A percentile compares a stretch with the other conserved stretches of the same genome.
Evolutionary conservation across 2,797 vertebrate species (phyloP).

Genomic region (Cheirogaleus major): DNA sequence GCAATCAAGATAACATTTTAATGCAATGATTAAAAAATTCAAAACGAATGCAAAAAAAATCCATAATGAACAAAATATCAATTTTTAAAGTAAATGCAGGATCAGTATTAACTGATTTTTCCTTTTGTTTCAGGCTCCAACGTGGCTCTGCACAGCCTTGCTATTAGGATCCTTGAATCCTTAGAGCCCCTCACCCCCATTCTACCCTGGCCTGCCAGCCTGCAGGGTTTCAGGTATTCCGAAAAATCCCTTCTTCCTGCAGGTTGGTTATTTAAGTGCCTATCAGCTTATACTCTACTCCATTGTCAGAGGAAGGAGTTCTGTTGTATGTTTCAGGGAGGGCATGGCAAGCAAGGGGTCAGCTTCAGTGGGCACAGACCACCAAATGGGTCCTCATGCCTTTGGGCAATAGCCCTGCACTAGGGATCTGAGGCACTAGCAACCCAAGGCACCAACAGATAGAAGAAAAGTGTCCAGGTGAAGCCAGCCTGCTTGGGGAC

Average conservation of each 20-base stretch:
- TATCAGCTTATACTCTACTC: neutral
- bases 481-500: neutral
- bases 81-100: neutral
- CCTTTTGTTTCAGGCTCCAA: neutral
- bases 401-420: neutral
- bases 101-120: neutral
- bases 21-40: neutral
- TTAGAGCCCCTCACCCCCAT: neutral
- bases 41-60: neutral
- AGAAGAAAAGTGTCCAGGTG: neutral
- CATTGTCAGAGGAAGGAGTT: neutral
- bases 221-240: neutral
- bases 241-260: neutral
- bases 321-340: neutral
- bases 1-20: neutral
- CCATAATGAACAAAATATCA: neutral
- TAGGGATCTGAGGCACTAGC: neutral
- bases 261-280: neutral
- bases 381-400: neutral
- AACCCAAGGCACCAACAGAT: neutral
- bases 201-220: neutral
- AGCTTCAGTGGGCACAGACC: neutral
- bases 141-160: neutral
- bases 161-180: neutral
- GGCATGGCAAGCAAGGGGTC: neutral